A percentile compares a stretch with the other conserved stretches of the same genome.
These are phyloP conservation scores for Dipodomys spectabilis DNA, from an alignment of 2,113 vertebrate species.

Conservation along the genomic window DNA sequence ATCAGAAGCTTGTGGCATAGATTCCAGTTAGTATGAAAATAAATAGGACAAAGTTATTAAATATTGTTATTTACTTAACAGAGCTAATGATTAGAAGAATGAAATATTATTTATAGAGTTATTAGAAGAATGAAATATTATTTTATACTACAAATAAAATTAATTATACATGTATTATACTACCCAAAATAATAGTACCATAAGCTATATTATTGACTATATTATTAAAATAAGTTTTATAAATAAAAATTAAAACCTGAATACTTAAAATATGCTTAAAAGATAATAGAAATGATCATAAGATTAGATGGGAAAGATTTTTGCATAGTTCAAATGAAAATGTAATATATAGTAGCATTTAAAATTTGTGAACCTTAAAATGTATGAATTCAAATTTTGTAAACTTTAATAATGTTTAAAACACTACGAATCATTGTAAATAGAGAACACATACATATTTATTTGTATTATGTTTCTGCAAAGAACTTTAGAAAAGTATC, in stretches of 20 bases:
- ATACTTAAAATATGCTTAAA: not conserved
- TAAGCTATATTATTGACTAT: not conserved
- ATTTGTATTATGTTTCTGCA: not conserved
- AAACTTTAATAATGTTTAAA: not conserved
- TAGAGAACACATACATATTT: not conserved
- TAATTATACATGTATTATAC: not conserved
- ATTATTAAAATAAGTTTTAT: not conserved
- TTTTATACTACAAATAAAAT: not conserved
- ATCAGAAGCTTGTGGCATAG: not conserved
- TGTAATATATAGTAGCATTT: not conserved
- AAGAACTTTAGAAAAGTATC: not conserved
- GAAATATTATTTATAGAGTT: not conserved
- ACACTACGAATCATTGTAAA: not conserved
- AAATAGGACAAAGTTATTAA: not conserved
- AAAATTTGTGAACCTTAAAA: not conserved
- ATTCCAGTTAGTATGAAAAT: conserved; percentile 6
- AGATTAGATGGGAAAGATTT: not conserved
- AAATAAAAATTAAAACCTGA: not conserved
- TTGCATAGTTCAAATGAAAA: conserved; percentile 22
- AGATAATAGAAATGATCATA: not conserved
- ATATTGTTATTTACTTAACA: not conserved
- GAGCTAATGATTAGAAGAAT: not conserved
- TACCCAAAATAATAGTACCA: not conserved
- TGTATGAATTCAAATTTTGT: not conserved
- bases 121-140: not conserved